A percentile compares a stretch with the other conserved stretches of the same genome.
These are phyloP conservation scores for Drosophila barbarae DNA, from an alignment of 2,888 invertebrate species.

Conservation along the genomic window DNA sequence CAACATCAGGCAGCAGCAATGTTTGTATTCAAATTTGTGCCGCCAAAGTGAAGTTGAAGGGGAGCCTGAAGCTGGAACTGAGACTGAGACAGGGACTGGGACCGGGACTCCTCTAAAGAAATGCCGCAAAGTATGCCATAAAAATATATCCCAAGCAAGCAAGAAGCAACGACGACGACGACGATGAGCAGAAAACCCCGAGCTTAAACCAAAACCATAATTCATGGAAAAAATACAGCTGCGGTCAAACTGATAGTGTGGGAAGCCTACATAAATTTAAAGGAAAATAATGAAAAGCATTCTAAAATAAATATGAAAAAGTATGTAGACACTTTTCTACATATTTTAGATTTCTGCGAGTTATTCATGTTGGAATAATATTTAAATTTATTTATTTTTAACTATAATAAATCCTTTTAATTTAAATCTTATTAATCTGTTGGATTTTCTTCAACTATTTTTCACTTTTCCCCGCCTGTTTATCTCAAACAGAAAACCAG, in stretches of 20 bases:
- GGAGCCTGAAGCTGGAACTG: slow-evolving; percentile 11
- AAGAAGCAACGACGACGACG: not conserved
- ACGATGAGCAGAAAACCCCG: slow-evolving; percentile 12
- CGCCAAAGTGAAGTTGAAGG: slow-evolving; percentile 36
- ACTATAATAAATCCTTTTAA: too few relatives aligned
- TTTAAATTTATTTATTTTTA: not conserved
- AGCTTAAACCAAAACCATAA: slow-evolving; percentile 32
- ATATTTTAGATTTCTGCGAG: too few relatives aligned
- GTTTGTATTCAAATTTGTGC: slow-evolving; percentile 67
- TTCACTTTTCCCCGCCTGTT: not conserved
- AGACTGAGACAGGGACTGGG: slow-evolving; percentile 14
- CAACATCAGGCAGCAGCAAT: slow-evolving; percentile 34
- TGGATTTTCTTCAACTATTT: not conserved
- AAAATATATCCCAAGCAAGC: slow-evolving; percentile 44
- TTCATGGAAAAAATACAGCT: slow-evolving; percentile 27
- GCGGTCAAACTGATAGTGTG: slow-evolving; percentile 11
- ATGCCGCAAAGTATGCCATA: slow-evolving; percentile 72
- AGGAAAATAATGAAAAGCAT: slow-evolving; percentile 2
- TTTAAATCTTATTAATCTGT: not conserved
- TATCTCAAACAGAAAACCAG: slow-evolving; percentile 18
- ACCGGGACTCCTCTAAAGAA: slow-evolving; percentile 48
- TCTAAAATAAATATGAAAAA: not conserved
- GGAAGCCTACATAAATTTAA: slow-evolving; percentile 9
- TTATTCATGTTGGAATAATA: too few relatives aligned
- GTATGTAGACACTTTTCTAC: too few relatives aligned